Evolutionary conservation across 2,888 invertebrate species (phyloP).

Genomic region (Allacma fusca): DNA sequence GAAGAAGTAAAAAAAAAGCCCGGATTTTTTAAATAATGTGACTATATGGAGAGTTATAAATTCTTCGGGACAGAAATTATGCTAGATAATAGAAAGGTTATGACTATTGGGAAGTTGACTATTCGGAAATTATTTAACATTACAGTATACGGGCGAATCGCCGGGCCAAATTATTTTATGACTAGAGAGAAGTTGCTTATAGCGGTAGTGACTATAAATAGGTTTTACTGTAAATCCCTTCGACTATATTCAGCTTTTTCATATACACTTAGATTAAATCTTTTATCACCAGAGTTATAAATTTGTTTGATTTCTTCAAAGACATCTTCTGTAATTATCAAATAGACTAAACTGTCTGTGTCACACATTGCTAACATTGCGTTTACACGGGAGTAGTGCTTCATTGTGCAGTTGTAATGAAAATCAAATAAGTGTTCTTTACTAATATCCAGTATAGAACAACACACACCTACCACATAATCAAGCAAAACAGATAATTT

Average conservation of each 20-base stretch:
- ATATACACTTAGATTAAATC: constrained; percentile 37
- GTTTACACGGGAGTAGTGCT: not conserved
- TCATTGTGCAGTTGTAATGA: constrained; percentile 30
- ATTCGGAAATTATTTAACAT: too few relatives aligned
- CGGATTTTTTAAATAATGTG: too few relatives aligned
- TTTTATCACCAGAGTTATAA: not conserved
- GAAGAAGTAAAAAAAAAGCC: too few relatives aligned
- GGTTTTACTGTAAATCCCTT: not conserved
- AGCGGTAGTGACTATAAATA: too few relatives aligned
- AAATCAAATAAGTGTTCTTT: constrained; percentile 29
- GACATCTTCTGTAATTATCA: not conserved
- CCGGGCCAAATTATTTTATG: too few relatives aligned
- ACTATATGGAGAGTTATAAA: too few relatives aligned
- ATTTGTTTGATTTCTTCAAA: constrained; percentile 30
- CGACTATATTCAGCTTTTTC: not conserved
- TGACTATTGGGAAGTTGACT: too few relatives aligned
- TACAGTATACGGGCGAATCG: too few relatives aligned
- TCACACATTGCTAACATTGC: constrained; percentile 20
- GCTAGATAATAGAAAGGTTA: too few relatives aligned
- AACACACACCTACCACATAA: not conserved
- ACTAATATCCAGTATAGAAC: too few relatives aligned
- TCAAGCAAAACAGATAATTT: constrained; percentile 23
- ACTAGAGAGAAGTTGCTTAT: too few relatives aligned
- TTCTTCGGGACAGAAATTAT: too few relatives aligned
- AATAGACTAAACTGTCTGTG: constrained; percentile 35